Evolutionary conservation across 2,113 vertebrate species (phyloP).

Genomic region (Furnarius figulus): DNA sequence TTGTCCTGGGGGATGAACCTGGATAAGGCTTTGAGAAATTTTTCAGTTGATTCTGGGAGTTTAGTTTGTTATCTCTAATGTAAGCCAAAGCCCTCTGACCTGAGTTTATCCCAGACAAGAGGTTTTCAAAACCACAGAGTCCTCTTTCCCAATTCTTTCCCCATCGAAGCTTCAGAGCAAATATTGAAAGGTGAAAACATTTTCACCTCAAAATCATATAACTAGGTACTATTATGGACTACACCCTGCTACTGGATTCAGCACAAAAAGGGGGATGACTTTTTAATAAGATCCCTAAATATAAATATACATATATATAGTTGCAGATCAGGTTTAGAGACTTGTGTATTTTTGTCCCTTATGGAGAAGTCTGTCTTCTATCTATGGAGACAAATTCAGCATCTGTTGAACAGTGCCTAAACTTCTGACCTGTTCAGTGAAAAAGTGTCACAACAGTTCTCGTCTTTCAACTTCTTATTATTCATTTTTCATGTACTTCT

Average conservation of each 20-base stretch:
- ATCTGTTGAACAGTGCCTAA: background rate
- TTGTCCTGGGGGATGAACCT: background rate
- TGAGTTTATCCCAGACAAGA: background rate
- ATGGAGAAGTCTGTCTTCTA: background rate
- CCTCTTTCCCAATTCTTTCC: background rate
- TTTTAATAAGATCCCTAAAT: background rate
- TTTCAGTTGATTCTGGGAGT: background rate
- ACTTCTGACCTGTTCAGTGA: background rate
- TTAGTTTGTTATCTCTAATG: background rate
- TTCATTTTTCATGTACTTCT: background rate
- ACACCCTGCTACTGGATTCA: background rate
- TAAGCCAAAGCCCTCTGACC: background rate
- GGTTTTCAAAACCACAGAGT: background rate
- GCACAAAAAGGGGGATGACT: background rate
- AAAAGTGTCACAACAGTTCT: background rate
- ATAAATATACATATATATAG: background rate
- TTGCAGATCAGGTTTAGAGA: background rate
- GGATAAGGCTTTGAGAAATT: background rate
- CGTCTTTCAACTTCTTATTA: background rate
- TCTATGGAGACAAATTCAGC: background rate
- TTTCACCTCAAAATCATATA: background rate
- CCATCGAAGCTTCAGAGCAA: background rate
- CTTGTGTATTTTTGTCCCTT: background rate
- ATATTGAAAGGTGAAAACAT: background rate
- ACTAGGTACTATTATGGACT: background rate